phyloP scores from a whole-genome alignment of 2,888 invertebrate species.

The Nycteola revayana region DNA sequence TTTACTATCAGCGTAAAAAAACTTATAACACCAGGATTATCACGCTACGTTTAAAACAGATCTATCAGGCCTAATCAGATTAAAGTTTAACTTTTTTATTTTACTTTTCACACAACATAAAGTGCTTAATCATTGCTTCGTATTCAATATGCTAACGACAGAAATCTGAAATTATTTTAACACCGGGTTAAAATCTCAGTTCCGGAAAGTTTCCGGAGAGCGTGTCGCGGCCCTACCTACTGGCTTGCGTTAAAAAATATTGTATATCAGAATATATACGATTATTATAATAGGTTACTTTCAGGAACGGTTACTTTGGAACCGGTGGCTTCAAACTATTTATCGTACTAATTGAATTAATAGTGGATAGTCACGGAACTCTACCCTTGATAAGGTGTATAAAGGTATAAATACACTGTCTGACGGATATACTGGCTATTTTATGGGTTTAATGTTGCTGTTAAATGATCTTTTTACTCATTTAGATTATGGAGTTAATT shows the following conservation, averaged over 20 bases:
- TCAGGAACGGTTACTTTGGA: conserved; percentile 45
- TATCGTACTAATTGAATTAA: conserved; percentile 77
- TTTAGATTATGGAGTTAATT: conserved; percentile 19
- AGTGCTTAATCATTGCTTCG: too few relatives aligned
- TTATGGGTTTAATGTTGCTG: conserved; percentile 12
- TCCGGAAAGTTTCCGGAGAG: too few relatives aligned
- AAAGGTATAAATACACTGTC: conserved; percentile 14
- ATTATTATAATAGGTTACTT: conserved; percentile 56
- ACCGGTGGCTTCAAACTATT: conserved; percentile 62
- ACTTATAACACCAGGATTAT: too few relatives aligned
- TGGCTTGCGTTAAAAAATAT: conserved; percentile 70
- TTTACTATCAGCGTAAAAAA: too few relatives aligned
- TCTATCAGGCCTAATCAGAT: too few relatives aligned
- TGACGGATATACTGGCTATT: background rate
- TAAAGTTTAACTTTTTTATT: too few relatives aligned
- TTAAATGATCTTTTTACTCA: conserved; percentile 21
- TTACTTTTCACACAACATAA: too few relatives aligned
- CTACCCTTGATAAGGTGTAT: conserved; percentile 10
- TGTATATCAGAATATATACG: conserved; percentile 73
- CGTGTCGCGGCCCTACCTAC: conserved; percentile 20
- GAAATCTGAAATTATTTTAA: too few relatives aligned
- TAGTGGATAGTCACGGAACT: conserved; percentile 64
- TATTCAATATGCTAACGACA: too few relatives aligned
- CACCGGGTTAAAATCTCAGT: too few relatives aligned
- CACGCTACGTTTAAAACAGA: too few relatives aligned